Conservation (phyloP, 2,113 vertebrate species). For the Heterotis niloticus region DNA sequence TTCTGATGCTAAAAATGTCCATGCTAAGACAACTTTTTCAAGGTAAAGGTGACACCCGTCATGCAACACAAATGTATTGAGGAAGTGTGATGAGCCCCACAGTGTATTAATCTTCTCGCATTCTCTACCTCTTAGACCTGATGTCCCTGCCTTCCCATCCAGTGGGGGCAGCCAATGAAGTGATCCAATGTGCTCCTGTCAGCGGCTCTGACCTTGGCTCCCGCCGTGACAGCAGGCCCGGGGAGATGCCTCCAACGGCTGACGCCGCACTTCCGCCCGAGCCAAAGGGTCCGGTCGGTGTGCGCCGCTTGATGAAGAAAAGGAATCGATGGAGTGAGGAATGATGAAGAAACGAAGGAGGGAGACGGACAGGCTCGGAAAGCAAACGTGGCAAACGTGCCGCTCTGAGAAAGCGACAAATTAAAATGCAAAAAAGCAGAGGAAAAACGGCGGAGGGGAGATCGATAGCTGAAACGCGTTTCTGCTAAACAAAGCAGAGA, state of each 20-base stretch:
- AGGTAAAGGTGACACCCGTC: neutral
- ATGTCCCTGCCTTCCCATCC: conserved; percentile 30
- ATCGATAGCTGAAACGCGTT: conserved; percentile 51
- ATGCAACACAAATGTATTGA: neutral
- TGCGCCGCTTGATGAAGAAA: conserved; percentile 71
- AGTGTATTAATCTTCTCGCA: conserved; percentile 9
- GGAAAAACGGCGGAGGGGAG: conserved; percentile 7
- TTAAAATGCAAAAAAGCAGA: conserved; percentile 36
- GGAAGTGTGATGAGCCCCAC: neutral
- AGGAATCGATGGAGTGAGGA: conserved; percentile 84
- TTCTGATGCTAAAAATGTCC: neutral
- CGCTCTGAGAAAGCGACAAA: conserved; percentile 49
- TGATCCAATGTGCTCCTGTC: conserved; percentile 49
- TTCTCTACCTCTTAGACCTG: conserved; percentile 9
- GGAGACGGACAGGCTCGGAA: conserved; percentile 58
- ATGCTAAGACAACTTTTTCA: neutral
- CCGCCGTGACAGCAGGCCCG: conserved; percentile 41
- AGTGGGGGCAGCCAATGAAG: conserved; percentile 50
- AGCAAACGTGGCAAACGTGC: conserved; percentile 51
- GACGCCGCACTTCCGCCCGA: conserved; percentile 63
- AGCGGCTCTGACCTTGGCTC: conserved; percentile 56
- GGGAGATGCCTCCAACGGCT: conserved; percentile 61
- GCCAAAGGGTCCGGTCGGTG: conserved; percentile 56
- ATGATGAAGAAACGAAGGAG: conserved; percentile 80
- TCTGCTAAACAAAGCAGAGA: conserved; percentile 25